Base-by-base conservation (phyloP, 2,113 vertebrate species). In the Sceloporus tristichus region DNA sequence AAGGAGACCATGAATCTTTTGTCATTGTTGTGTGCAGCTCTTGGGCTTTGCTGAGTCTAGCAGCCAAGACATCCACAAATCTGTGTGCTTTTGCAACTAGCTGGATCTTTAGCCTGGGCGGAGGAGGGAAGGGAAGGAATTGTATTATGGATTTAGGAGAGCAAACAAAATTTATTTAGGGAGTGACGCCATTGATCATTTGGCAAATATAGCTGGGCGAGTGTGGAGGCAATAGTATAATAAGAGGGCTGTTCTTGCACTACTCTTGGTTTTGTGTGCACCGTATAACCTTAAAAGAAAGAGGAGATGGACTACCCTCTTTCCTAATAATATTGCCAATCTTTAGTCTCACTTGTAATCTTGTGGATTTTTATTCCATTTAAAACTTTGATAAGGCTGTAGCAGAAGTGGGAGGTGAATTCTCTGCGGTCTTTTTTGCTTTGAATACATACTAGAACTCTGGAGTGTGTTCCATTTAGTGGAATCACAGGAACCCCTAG, bases 151-250 rank as follows among this genome's bases (percentile, higher is more conserved):
- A 86, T 95, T 85, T 91, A 82, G 91, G 91, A 95, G 93, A 92
- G 94, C 91, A 94, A 95, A 92, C 14, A 94, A 92, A 94, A 90
- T 94, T 91, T 96, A 93, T 95, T 96, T 94, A 93, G 93, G 91
- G 48, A 84, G 83, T 56, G 62, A 90, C 87, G 94, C 91, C 88
- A 82, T 94, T 94, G 95, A 92, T 95, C 95, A 91, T 91, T 93
- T 59, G 93, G 92, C 93, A 94, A 95, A 95, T 93, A 95, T 93
- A 92, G 19, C 92, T 87, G 62, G 79, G 92, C 85, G 90, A 90
- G 88, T 88, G 90, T 91, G 89, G 92, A 92, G 90, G 89, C 86
- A 77, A 90, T 92, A 65, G 6, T 84, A 90, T 59, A 92, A 90
- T 59, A 92, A 86, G 87, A 83, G 87, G 91, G 78, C 80, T 91